Conservation (phyloP, 2,113 vertebrate species). For the Myrmophylax atrothorax region DNA sequence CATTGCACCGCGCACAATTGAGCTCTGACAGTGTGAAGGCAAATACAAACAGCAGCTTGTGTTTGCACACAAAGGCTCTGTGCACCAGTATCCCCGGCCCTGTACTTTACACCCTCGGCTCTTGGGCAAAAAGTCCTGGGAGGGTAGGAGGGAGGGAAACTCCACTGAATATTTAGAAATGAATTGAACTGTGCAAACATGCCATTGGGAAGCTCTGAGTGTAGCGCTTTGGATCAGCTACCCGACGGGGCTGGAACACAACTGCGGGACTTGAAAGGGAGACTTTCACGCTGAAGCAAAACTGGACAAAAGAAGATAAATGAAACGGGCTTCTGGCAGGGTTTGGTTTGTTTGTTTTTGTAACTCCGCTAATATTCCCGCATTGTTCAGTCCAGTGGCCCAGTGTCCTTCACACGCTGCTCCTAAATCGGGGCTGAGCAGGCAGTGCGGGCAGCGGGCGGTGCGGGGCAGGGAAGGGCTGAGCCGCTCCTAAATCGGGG, state of each 20-base stretch:
- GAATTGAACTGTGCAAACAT: slow-evolving; percentile 66
- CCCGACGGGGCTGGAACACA: slow-evolving; percentile 61
- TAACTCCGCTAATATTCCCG: slow-evolving; percentile 71
- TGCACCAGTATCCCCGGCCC: slow-evolving; percentile 23
- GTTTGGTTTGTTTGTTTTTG: slow-evolving; percentile 74
- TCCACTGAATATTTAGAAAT: slow-evolving; percentile 49
- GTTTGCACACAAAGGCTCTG: slow-evolving; percentile 56
- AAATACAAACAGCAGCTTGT: slow-evolving; percentile 41
- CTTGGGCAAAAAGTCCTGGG: not conserved
- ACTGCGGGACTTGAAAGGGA: slow-evolving; percentile 65
- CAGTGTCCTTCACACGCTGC: slow-evolving; percentile 45
- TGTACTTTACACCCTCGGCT: slow-evolving; percentile 59
- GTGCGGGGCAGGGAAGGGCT: not conserved
- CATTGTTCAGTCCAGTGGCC: slow-evolving; percentile 61
- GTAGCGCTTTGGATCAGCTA: slow-evolving; percentile 50
- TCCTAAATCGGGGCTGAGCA: slow-evolving; percentile 44
- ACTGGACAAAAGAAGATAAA: slow-evolving; percentile 72
- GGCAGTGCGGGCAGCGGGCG: slow-evolving; percentile 23
- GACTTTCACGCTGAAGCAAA: slow-evolving; percentile 72
- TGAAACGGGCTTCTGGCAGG: slow-evolving; percentile 61
- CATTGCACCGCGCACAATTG: slow-evolving; percentile 64
- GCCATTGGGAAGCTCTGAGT: slow-evolving; percentile 29
- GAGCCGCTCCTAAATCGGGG: not conserved
- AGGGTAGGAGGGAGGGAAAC: slow-evolving; percentile 22
- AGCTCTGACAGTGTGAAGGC: slow-evolving; percentile 50